A percentile compares a stretch with the other conserved stretches of the same genome.
Evolutionary conservation across 2,113 vertebrate species (phyloP).

Genomic region (Atlantisia rogersi): DNA sequence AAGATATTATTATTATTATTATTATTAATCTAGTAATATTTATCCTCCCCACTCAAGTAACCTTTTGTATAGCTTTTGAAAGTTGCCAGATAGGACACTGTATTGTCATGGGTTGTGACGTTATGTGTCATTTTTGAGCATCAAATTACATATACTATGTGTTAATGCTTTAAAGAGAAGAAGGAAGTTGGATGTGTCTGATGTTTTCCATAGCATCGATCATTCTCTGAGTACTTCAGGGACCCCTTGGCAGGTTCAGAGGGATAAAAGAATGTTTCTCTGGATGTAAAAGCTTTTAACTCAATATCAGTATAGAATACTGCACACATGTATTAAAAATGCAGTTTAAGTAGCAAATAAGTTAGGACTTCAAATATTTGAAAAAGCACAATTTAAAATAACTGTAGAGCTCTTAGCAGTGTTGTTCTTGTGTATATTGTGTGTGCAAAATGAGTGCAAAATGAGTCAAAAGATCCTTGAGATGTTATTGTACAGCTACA

Average conservation of each 20-base stretch:
- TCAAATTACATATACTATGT: neutral
- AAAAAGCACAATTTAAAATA: neutral
- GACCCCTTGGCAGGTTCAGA: neutral
- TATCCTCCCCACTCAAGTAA: neutral
- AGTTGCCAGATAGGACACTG: neutral
- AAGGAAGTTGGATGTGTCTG: neutral
- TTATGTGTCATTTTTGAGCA: neutral
- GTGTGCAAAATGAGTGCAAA: neutral
- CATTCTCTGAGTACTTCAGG: neutral
- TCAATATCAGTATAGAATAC: neutral
- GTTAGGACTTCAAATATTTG: neutral
- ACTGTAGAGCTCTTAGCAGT: neutral
- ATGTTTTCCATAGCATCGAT: neutral
- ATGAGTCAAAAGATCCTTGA: neutral
- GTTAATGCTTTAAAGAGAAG: neutral
- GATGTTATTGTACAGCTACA: rapidly evolving
- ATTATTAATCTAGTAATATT: neutral
- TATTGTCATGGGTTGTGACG: neutral
- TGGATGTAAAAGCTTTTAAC: neutral
- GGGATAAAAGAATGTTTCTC: neutral
- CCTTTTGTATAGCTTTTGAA: neutral
- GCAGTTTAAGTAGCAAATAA: neutral
- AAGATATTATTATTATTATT: neutral
- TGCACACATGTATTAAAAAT: neutral
- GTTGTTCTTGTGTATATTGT: neutral